Evolutionary conservation across 1,140 invertebrate genomes (phyloP).

Genomic region (Eriosoma lanigerum): DNA sequence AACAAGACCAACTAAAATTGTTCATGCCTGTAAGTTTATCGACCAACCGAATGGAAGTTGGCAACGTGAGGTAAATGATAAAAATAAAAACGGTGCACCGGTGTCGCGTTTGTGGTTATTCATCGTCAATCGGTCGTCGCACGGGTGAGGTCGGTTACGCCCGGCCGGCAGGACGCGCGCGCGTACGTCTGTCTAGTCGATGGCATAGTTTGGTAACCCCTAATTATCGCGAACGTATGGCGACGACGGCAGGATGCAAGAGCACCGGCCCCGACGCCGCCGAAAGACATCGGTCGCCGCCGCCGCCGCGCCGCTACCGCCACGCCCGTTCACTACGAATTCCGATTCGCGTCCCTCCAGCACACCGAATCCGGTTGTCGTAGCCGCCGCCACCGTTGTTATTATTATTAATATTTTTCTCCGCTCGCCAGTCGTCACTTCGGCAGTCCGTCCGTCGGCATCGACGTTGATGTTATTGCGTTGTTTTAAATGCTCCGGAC

Average conservation of each 20-base stretch:
- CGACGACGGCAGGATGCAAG: not conserved
- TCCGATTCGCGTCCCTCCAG: slow-evolving; percentile 43
- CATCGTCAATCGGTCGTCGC: too few species aligned
- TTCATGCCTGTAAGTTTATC: too few species aligned
- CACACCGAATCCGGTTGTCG: slow-evolving; percentile 38
- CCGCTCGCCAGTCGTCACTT: not conserved
- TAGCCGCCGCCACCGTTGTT: not conserved
- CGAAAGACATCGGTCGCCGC: slow-evolving; percentile 36
- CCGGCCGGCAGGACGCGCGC: slow-evolving; percentile 15
- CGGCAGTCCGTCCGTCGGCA: slow-evolving; percentile 19
- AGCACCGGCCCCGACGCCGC: not conserved
- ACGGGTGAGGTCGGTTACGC: not conserved
- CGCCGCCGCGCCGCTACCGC: not conserved
- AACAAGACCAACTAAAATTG: too few species aligned
- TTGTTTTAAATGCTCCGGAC: not conserved
- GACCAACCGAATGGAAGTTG: not conserved
- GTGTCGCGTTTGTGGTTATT: too few species aligned
- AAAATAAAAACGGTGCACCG: too few species aligned
- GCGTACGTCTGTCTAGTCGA: not conserved
- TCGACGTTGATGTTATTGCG: not conserved
- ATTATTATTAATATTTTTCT: slow-evolving; percentile 28
- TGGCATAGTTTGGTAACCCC: slow-evolving; percentile 13
- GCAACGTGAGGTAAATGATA: not conserved
- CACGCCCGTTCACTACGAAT: not conserved
- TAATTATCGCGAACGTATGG: not conserved